Evolutionary conservation across 2,797 vertebrate genomes (phyloP).

Genomic region (Myripristis jacobus): DNA sequence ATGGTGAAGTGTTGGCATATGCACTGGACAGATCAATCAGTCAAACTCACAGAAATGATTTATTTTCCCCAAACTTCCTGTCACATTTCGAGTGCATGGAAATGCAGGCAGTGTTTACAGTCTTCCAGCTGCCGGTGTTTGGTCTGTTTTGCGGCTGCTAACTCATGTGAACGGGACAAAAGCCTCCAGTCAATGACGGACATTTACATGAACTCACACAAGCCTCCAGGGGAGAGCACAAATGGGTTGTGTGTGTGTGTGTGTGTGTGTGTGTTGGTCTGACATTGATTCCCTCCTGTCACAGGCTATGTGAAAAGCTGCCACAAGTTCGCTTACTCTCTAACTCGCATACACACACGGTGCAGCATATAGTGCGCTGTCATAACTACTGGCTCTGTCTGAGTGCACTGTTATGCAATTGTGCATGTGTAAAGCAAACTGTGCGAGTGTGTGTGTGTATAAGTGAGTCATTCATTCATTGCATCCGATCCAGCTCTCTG

Average conservation of each 20-base stretch:
- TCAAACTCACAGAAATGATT: too few relatives aligned
- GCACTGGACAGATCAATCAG: too few relatives aligned
- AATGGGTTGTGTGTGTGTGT: neutral
- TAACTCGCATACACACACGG: slow-evolving; percentile 24
- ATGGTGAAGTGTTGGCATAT: too few relatives aligned
- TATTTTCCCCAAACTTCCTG: too few relatives aligned
- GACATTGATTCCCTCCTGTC: slow-evolving; percentile 33
- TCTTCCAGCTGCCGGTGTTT: too few relatives aligned
- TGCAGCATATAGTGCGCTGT: slow-evolving; percentile 11
- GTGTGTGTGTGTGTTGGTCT: slow-evolving; percentile 27
- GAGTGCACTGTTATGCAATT: slow-evolving; percentile 54
- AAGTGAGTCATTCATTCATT: slow-evolving; percentile 39
- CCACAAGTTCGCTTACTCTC: slow-evolving; percentile 35
- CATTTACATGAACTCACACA: neutral
- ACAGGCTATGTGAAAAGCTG: slow-evolving; percentile 46
- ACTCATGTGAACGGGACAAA: slow-evolving; percentile 24
- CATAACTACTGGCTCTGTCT: slow-evolving; percentile 25
- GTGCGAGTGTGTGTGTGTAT: slow-evolving; percentile 38
- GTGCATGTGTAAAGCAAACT: slow-evolving; percentile 38
- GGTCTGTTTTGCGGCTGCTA: slow-evolving; percentile 14
- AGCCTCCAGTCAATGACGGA: slow-evolving; percentile 4
- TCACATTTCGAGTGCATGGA: too few relatives aligned
- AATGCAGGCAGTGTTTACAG: too few relatives aligned
- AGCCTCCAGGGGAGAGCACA: neutral
- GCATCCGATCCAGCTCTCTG: slow-evolving; percentile 35